Evolutionary conservation across 2,888 invertebrate species (phyloP).

Genomic region (Tipula helvola): DNA sequence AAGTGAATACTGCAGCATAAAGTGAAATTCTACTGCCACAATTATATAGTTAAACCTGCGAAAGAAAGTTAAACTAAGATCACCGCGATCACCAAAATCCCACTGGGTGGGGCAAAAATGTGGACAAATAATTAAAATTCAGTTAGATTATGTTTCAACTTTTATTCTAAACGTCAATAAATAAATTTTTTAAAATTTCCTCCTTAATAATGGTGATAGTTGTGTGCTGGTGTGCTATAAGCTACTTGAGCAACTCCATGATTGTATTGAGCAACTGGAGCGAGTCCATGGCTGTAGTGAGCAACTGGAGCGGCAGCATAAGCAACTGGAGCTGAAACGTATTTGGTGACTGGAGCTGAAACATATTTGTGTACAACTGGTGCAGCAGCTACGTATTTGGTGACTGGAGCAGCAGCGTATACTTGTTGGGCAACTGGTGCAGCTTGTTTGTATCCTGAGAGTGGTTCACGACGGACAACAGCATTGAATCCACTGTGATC

Average conservation of each 20-base stretch:
- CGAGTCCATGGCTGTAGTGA: not conserved
- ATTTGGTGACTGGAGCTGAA: slow-evolving; percentile 15
- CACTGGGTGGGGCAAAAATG: no score
- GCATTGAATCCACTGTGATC: slow-evolving; percentile 41
- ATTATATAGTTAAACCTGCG: no score
- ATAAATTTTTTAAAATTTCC: not conserved
- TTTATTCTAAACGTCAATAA: not conserved
- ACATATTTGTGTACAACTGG: slow-evolving; percentile 16
- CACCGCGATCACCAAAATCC: no score
- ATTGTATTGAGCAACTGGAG: slow-evolving; percentile 9
- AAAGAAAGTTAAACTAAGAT: no score
- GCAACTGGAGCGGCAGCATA: slow-evolving; percentile 12
- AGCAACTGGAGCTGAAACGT: slow-evolving; percentile 15
- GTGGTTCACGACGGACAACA: slow-evolving; percentile 39
- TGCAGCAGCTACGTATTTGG: slow-evolving; percentile 10
- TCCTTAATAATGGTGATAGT: not conserved
- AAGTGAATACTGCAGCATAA: no score
- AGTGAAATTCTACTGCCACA: no score
- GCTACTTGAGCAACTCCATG: not conserved
- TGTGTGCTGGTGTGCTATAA: not conserved
- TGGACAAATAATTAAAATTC: no score
- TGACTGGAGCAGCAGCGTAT: slow-evolving; percentile 7
- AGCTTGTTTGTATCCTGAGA: slow-evolving; percentile 23
- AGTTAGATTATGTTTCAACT: not conserved
- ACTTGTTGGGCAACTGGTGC: not conserved